Evolutionary conservation across 2,888 invertebrate genomes (phyloP), one percentile per base, ranked within the genome.

Genomic region (Eurytoma adleriae): DNA sequence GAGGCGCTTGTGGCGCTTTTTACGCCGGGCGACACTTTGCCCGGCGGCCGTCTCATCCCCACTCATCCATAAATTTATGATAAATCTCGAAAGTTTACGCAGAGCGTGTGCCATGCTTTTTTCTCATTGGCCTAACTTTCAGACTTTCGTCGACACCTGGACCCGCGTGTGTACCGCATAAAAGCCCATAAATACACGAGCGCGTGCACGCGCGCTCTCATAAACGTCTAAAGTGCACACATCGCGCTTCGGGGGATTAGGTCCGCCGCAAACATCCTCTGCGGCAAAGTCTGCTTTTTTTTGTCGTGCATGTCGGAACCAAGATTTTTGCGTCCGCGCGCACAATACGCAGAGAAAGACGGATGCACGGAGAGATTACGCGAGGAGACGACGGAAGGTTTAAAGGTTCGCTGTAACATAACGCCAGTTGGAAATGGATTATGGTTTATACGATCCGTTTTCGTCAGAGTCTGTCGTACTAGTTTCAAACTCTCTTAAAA

Each of bases 201-300:
- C 30, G 70, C n/a, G n/a, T 52, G 50, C 68, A 7, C 20, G 52
- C 40, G 30, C 16, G n/a, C 68, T 27, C 54, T 56, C 56, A 40
- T 74, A 20, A 59, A 48, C 54, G 50, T 10, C 14, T n/a, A n/a
- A 1, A 7, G 40, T 10, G 14, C 48, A 52, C n/a, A 52, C 20
- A 70, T 48, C 30, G 52, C 52, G 67, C 20, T 27, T 7, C 12
- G 64, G 79, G 86, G 84, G n/a, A 86, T 86, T 86, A 84, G 84
- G 81, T 84, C 81, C 82, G 83, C 80, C 81, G 83, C 84, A 86
- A 85, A 87, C 85, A 85, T 86, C 84, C 85, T 85, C 80, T 71
- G 81, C 73, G 12, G 16, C 12, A 14, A 27, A 14, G 13, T 40
- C 30, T 54, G 18, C 14, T 14, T 54, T 56, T 27, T 52, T 54